A percentile compares a stretch with the other conserved stretches of the same genome.
Conservation (phyloP, 1,140 invertebrate genomes). For the Drosophila biarmipes region DNA sequence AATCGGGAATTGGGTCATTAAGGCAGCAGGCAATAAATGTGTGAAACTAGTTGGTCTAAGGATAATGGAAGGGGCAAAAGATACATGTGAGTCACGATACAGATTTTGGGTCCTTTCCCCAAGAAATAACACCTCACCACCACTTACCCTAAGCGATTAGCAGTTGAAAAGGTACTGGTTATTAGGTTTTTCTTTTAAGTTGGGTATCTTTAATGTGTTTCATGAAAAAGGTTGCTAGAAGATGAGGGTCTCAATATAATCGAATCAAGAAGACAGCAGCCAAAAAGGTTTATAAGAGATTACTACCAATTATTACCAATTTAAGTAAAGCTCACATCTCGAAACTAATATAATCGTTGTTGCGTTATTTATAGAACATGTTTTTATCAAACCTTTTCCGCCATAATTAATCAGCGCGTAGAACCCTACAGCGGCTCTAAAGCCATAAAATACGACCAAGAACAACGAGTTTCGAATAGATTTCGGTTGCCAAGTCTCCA, state of each 20-base stretch:
- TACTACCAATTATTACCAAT: no score
- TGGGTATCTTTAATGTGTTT: no score
- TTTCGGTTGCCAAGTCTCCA: constrained; percentile 28
- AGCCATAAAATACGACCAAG: constrained; percentile 24
- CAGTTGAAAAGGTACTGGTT: no score
- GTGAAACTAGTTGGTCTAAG: constrained; percentile 30
- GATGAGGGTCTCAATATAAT: background rate
- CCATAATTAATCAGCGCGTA: constrained; percentile 41
- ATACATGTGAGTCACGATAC: constrained; percentile 8
- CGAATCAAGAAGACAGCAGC: background rate
- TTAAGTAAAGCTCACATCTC: background rate
- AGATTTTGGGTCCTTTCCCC: background rate
- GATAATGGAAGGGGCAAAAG: constrained; percentile 3
- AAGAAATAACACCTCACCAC: background rate
- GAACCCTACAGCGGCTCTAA: constrained; percentile 35
- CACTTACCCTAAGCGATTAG: no score
- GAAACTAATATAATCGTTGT: background rate
- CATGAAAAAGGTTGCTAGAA: no score
- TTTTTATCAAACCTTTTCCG: constrained; percentile 31
- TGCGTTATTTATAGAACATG: constrained; percentile 1
- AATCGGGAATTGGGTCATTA: constrained; percentile 58
- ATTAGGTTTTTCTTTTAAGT: no score
- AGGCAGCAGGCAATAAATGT: constrained; percentile 45
- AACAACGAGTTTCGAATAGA: constrained; percentile 39
- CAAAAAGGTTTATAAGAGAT: no score